phyloP scores from a whole-genome alignment of 2,888 invertebrate species.

The Lithophane socia region DNA sequence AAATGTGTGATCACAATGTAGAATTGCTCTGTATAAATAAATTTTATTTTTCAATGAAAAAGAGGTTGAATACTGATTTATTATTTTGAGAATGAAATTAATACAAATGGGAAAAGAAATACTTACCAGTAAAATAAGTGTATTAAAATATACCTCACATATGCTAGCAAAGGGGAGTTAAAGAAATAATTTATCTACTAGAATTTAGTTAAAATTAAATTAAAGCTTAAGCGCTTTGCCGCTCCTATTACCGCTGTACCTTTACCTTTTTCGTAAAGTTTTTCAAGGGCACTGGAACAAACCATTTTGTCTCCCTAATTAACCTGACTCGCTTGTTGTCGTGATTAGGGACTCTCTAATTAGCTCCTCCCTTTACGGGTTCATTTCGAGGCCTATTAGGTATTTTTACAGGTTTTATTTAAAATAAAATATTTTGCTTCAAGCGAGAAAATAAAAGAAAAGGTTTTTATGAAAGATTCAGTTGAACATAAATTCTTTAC shows the following conservation, averaged over 20 bases:
- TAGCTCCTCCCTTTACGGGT: conserved; percentile 43
- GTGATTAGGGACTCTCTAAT: conserved; percentile 56
- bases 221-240: background rate
- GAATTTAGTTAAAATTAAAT: background rate
- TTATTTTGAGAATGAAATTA: too few species aligned
- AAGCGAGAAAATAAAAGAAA: background rate
- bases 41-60: too few species aligned
- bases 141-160: too few species aligned
- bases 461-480: background rate
- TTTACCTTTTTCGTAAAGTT: conserved; percentile 16
- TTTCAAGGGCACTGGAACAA: conserved; percentile 39
- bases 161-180: too few species aligned
- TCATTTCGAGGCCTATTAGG: conserved; percentile 24
- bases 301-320: conserved; percentile 57
- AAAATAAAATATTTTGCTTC: background rate
- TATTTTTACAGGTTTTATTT: conserved; percentile 4
- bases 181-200: too few species aligned
- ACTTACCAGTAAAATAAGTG: too few species aligned
- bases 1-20: background rate
- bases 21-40: background rate
- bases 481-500: too few species aligned
- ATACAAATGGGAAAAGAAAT: too few species aligned
- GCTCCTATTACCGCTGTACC: conserved; percentile 12
- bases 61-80: too few species aligned
- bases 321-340: conserved; percentile 54